Percentiles rank a stretch among this genome's conserved stretches.
These are phyloP conservation scores for Apodemus speciosus DNA, from an alignment of 2,113 vertebrate species.

Conservation along the genomic window DNA sequence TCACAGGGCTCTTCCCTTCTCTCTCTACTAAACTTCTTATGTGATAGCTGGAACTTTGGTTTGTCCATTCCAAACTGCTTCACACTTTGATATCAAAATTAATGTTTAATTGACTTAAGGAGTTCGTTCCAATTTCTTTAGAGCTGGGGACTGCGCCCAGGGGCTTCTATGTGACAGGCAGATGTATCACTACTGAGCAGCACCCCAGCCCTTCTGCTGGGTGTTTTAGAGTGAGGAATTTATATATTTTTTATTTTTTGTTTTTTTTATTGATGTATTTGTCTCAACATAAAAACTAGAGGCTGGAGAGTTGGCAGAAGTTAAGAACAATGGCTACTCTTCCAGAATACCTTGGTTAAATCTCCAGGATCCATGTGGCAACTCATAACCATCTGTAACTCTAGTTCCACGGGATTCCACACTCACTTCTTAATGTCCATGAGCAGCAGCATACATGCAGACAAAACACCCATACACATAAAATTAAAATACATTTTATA, in stretches of 20 bases:
- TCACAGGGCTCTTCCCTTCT: neutral
- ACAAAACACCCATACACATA: neutral
- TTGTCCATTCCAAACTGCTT: constrained; percentile 59
- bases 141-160: neutral
- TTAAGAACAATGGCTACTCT: neutral
- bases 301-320: neutral
- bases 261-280: neutral
- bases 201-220: neutral
- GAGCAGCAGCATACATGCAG: neutral
- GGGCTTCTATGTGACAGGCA: neutral
- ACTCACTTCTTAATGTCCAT: no score
- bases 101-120: constrained; percentile 69
- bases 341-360: neutral
- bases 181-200: neutral
- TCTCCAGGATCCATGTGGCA: neutral
- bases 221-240: neutral
- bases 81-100: constrained; percentile 64
- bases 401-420: no score
- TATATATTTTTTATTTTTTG: neutral
- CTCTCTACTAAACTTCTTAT: neutral
- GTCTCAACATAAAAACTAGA: neutral
- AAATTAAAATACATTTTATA: neutral
- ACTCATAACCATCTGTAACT: neutral
- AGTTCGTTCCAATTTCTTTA: constrained; percentile 53
- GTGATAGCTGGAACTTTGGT: constrained; percentile 57